Evolutionary conservation across 2,888 invertebrate species (phyloP).

Genomic region (Drosophila flavopinicola): DNA sequence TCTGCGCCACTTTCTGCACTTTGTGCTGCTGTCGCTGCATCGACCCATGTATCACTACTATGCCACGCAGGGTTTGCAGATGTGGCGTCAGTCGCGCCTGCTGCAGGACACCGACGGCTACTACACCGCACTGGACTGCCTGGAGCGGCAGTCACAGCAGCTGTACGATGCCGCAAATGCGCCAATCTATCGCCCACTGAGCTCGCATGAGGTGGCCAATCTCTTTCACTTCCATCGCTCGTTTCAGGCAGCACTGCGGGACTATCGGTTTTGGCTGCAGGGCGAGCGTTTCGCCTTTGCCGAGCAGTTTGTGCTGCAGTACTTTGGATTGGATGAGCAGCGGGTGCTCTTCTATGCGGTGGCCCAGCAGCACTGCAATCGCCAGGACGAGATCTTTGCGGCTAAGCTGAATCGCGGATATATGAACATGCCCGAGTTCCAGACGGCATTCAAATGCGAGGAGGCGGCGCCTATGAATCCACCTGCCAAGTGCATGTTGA

Average conservation of each 20-base stretch:
- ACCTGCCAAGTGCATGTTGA: slow-evolving; percentile 74
- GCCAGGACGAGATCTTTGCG: slow-evolving; percentile 67
- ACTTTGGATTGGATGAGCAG: slow-evolving; percentile 72
- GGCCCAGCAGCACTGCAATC: slow-evolving; percentile 79
- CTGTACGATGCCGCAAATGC: slow-evolving; percentile 48
- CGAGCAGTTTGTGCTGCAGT: slow-evolving; percentile 78
- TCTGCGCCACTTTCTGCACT: slow-evolving; percentile 77
- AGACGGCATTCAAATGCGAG: slow-evolving; percentile 76
- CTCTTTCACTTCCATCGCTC: slow-evolving; percentile 77
- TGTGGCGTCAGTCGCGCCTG: slow-evolving; percentile 76
- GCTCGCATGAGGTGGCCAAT: slow-evolving; percentile 58
- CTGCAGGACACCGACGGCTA: slow-evolving; percentile 76
- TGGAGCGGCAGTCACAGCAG: slow-evolving; percentile 70
- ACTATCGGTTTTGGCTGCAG: slow-evolving; percentile 81
- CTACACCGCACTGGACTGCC: slow-evolving; percentile 80
- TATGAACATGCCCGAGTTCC: slow-evolving; percentile 81
- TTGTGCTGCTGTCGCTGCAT: slow-evolving; percentile 68
- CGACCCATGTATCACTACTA: slow-evolving; percentile 82
- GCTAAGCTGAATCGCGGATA: slow-evolving; percentile 79
- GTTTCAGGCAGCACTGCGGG: slow-evolving; percentile 70
- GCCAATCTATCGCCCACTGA: slow-evolving; percentile 55
- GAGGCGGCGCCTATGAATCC: slow-evolving; percentile 78
- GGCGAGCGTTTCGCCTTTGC: slow-evolving; percentile 82
- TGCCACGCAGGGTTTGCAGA: slow-evolving; percentile 75
- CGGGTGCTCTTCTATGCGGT: slow-evolving; percentile 81